Percentiles rank a stretch among this genome's conserved stretches.
Conservation (phyloP, 1,140 invertebrate species). For the Brachionus manjavacas region DNA sequence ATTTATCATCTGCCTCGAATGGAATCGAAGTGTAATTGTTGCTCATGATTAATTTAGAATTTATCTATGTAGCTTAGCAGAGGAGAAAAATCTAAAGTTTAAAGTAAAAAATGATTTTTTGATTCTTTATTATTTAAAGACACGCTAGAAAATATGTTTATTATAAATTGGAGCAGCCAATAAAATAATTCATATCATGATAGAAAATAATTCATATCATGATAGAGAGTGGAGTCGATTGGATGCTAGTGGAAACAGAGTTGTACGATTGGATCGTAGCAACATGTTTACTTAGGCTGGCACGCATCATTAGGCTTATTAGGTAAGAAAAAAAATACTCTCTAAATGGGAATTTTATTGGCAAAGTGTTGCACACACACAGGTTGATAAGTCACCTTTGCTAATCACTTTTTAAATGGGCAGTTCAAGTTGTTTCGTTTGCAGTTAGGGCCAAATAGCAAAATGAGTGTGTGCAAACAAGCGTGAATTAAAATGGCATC, state of each 20-base stretch:
- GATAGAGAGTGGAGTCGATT: neutral
- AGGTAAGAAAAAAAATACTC: neutral
- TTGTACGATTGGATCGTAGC: neutral
- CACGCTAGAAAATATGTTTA: neutral
- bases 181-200: neutral
- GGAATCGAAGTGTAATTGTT: neutral
- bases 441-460: neutral
- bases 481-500: neutral
- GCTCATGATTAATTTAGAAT: slow-evolving; percentile 28
- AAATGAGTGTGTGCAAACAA: neutral
- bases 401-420: slow-evolving; percentile 1
- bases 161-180: neutral
- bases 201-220: neutral
- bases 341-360: neutral
- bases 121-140: slow-evolving; percentile 16
- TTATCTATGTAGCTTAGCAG: neutral
- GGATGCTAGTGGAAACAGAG: neutral
- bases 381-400: neutral
- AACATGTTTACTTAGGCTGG: neutral
- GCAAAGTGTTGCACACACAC: neutral
- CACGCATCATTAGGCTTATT: neutral
- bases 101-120: slow-evolving; percentile 23
- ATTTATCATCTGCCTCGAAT: slow-evolving; percentile 19
- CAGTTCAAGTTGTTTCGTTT: slow-evolving; percentile 16
- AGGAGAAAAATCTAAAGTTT: neutral